phyloP scores from a whole-genome alignment of 2,797 vertebrate genomes.

The Ambastaia sidthimunki region DNA sequence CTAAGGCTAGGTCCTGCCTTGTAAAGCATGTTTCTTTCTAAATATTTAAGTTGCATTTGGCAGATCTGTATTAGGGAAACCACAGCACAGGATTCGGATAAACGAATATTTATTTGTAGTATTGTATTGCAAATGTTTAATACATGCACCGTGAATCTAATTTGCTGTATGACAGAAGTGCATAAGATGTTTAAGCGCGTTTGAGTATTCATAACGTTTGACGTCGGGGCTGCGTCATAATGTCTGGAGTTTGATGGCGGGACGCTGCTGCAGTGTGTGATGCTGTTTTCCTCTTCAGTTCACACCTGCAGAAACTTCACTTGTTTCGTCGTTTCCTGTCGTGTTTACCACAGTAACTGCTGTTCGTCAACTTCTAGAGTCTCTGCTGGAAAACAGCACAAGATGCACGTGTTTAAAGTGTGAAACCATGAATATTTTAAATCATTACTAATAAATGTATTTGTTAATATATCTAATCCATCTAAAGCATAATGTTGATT shows the following conservation, averaged over 20 bases:
- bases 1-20: no score
- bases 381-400: background rate
- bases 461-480: no score
- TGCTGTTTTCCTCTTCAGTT: conserved; percentile 11
- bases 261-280: background rate
- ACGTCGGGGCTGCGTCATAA: background rate
- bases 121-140: background rate
- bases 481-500: no score
- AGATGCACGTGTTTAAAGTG: background rate
- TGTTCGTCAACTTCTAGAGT: background rate
- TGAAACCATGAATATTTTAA: background rate
- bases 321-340: background rate
- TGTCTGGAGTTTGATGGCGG: background rate
- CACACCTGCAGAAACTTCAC: conserved; percentile 24
- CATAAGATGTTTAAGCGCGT: background rate
- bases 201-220: background rate
- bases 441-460: no score
- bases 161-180: background rate
- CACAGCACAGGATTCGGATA: background rate
- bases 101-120: background rate
- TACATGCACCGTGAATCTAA: background rate
- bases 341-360: conserved; percentile 3
- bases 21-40: background rate
- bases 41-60: no score
- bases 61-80: background rate